Evolutionary conservation across 2,888 invertebrate genomes (phyloP).

Genomic region (Helicoverpa assulta): DNA sequence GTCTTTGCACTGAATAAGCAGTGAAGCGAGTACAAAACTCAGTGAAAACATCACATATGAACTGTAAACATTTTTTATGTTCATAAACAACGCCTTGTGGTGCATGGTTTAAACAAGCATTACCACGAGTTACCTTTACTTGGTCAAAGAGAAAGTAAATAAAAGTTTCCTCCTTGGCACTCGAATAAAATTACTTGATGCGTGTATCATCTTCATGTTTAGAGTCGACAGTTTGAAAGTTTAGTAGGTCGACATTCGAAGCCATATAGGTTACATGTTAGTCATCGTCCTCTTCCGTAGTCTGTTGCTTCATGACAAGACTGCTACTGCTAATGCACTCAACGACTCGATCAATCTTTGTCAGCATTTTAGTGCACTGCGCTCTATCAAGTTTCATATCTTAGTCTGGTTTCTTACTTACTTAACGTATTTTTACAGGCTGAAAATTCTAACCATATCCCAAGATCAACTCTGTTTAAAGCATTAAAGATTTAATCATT

Average conservation of each 20-base stretch:
- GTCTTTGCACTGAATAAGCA: conserved; percentile 48
- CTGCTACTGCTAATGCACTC: conserved; percentile 34
- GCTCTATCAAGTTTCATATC: conserved; percentile 16
- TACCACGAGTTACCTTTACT: conserved; percentile 9
- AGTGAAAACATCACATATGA: conserved; percentile 38
- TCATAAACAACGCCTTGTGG: conserved; percentile 14
- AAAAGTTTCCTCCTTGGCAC: conserved; percentile 22
- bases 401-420: not conserved
- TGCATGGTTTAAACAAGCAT: conserved; percentile 6
- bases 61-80: conserved; percentile 36
- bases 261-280: conserved; percentile 55
- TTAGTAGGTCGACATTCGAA: conserved; percentile 49
- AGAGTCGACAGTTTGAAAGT: conserved; percentile 36
- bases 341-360: conserved; percentile 41
- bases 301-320: conserved; percentile 26
- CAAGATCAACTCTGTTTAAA: not conserved
- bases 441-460: not conserved
- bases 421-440: not conserved
- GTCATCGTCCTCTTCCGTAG: conserved; percentile 48
- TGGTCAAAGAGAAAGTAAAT: conserved; percentile 46
- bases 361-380: conserved; percentile 37
- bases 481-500: not conserved
- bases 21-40: conserved; percentile 37
- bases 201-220: conserved; percentile 28
- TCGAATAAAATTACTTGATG: conserved; percentile 31